Evolutionary conservation across 2,888 invertebrate species (phyloP), one percentile per base, ranked within the genome.

Genomic region (Dastarcus helophoroides): DNA sequence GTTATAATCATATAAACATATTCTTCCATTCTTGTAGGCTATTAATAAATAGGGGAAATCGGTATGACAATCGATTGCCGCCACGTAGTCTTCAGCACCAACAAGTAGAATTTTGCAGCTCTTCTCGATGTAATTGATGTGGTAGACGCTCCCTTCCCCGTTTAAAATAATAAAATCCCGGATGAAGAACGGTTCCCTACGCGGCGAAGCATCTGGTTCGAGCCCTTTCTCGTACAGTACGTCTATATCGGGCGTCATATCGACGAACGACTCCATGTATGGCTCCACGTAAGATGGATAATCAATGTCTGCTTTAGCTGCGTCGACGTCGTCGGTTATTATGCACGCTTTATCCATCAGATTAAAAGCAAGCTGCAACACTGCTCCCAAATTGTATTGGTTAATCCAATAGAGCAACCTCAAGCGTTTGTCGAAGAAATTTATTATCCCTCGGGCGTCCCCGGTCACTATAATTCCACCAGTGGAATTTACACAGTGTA

Each of bases 401-500:
- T 65, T 60, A 33, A 67, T 60, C 70, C 72, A 72, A 51, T 70
- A 73, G 26, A 76, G 41, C 29, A 76, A 55, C 46, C 63, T 67
- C 42, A 76, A 48, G 41, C 68, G 63, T 23, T 60, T 55, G 39
- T 76, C 73, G 47, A 73, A 76, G 50, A 77, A 75, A 41, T 60
- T 63, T 25, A 77, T 62, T 25, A 67, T 60, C 0, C 76, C 76
- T 1, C 32, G 40, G 8, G 50, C 53, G 46, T 71, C 73, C 7
- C 72, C 74, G 1, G 68, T 69, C 14, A 68, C 66, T 26, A 59
- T 13, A 16, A 51, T 30, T 10, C 57, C 55, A 42, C 73, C 72
- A 14, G 65, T 50, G 32, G 60, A 62, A 30, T 60, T 63, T 8
- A 73, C 64, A 14, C 62, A 64, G 34, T 63, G 64, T 10, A 73